Conservation (phyloP, 2,113 vertebrate species). For the Micronycteris hirsuta region DNA sequence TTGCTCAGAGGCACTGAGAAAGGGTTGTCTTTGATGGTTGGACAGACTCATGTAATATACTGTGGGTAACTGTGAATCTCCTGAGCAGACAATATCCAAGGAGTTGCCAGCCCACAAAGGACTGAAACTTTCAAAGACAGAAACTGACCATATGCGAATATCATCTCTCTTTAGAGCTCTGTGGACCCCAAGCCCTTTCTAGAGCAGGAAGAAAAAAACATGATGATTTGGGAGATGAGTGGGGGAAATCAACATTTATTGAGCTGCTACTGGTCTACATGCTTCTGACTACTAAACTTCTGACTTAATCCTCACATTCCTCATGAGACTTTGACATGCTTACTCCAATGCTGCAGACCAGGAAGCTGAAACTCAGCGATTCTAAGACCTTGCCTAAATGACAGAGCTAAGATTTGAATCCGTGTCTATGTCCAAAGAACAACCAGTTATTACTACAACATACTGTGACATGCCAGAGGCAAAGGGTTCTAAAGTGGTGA, state of each 20-base stretch:
- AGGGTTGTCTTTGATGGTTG: too few relatives aligned
- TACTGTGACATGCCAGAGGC: neutral
- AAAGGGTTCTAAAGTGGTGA: neutral
- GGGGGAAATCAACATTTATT: accelerated
- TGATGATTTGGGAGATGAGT: neutral
- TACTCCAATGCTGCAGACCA: neutral
- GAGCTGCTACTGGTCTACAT: neutral
- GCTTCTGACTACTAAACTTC: too few relatives aligned
- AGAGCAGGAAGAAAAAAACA: neutral
- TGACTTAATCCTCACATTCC: neutral
- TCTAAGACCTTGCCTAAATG: neutral
- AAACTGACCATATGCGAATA: neutral
- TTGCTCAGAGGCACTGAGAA: neutral
- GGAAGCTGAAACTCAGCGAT: neutral
- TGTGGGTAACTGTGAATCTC: neutral
- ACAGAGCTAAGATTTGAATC: neutral
- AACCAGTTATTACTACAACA: accelerated
- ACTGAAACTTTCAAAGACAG: too few relatives aligned
- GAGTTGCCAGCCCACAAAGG: neutral
- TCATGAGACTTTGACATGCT: neutral
- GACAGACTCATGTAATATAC: too few relatives aligned
- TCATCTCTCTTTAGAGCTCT: neutral
- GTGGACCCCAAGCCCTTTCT: neutral
- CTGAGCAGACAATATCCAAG: neutral
- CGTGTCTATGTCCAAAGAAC: neutral